Base-by-base conservation (phyloP, 2,888 invertebrate genomes). In the Rugalucina vietnamica region DNA sequence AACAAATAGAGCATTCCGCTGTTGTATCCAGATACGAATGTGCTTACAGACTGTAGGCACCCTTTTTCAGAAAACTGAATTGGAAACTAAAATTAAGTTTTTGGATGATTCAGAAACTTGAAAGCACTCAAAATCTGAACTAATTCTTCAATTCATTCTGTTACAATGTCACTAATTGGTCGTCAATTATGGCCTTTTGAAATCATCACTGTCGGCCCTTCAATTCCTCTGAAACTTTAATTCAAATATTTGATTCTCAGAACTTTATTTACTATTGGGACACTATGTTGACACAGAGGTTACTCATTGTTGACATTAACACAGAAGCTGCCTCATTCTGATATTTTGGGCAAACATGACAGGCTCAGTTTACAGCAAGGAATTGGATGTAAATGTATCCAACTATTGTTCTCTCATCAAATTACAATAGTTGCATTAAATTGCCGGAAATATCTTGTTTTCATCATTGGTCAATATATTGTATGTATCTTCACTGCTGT, bases 401-500 rank as follows among this genome's bases (percentile, higher is more conserved):
- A n/a, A 8, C n/a, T 8, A 18, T 54, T 54, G 10, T 8, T 8
- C n/a, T 60, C 14, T 27, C 18, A 4, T 8, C 29, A 32, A 60
- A 60, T n/a, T 24, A 65, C 34, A 65, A 65, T 24, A 65, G 34
- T 65, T 34, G 65, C 65, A 65, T 65, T 65, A 65, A 65, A 65
- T 65, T 65, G 32, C 24, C 12, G 18, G 65, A 65, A 65, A 65
- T 65, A 34, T 65, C 34, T 65, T 34, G 34, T 65, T 65, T 34
- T 34, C 34, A 34, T 65, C 65, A 65, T 34, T n/a, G n/a, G n/a
- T n/a, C n/a, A n/a, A n/a, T n/a, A n/a, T n/a, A n/a, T n/a, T n/a
- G n/a, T n/a, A n/a, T n/a, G n/a, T n/a, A n/a, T 65, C 65, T 12
- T 34, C 34, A 34, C 5, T 4, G 14, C 65, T 65, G 65, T 65